A percentile compares a stretch with the other conserved stretches of the same genome.
Conservation (phyloP, 1,140 invertebrate genomes). For the Harpegnathos saltator region DNA sequence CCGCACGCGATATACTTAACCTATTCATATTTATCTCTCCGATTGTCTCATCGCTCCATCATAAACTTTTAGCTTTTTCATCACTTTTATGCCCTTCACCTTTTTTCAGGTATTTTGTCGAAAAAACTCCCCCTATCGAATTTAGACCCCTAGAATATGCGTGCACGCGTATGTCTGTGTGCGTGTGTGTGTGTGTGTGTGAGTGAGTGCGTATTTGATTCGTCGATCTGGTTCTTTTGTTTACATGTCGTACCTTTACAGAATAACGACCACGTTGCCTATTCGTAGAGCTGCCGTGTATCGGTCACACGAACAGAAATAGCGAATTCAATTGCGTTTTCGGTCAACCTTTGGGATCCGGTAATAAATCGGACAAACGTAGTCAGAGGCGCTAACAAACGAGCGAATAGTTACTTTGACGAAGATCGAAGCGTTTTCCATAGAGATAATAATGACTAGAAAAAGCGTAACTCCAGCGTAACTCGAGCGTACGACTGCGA, state of each 20-base stretch:
- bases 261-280: constrained; percentile 15
- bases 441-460: neutral
- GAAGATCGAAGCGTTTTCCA: neutral
- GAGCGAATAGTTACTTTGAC: neutral
- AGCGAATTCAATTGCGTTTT: constrained; percentile 23
- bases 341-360: neutral
- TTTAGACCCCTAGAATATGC: constrained; percentile 1
- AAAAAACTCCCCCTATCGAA: neutral
- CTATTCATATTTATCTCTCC: neutral
- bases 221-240: constrained; percentile 8
- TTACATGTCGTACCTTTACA: constrained; percentile 18
- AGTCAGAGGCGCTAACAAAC: neutral
- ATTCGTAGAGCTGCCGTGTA: constrained; percentile 17
- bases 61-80: neutral
- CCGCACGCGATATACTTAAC: too few species aligned
- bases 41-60: neutral
- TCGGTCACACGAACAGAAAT: neutral
- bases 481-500: neutral
- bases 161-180: too few species aligned
- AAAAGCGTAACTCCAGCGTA: neutral
- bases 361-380: constrained; percentile 32
- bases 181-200: neutral
- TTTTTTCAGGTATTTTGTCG: neutral
- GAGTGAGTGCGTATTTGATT: constrained; percentile 6
- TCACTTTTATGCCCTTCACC: neutral